Conservation (phyloP, 1,140 invertebrate species). For the Scaptomyza pallida region DNA sequence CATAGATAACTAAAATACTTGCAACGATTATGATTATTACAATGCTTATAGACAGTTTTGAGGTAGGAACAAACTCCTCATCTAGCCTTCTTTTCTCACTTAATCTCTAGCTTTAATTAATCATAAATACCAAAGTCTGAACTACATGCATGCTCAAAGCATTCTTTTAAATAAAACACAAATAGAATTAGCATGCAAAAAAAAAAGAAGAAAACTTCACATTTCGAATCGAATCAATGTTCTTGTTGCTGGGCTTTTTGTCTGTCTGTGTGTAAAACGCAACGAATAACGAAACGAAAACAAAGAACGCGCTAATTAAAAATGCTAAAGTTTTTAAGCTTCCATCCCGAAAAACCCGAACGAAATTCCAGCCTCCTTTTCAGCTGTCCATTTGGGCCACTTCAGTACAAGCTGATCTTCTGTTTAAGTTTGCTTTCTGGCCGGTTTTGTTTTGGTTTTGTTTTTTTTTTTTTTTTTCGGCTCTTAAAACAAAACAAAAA, state of each 20-base stretch:
- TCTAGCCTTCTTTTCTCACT: too few species aligned
- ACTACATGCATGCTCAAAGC: neutral
- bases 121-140: neutral
- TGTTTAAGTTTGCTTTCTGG: slow-evolving; percentile 39
- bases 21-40: neutral
- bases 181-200: slow-evolving; percentile 48
- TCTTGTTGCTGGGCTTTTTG: neutral
- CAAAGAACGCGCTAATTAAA: slow-evolving; percentile 82
- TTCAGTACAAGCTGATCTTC: slow-evolving; percentile 65
- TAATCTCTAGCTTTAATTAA: neutral
- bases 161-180: neutral
- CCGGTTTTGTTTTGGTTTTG: slow-evolving; percentile 29
- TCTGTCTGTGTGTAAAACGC: slow-evolving; percentile 34
- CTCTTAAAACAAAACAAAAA: slow-evolving; percentile 42
- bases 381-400: slow-evolving; percentile 73
- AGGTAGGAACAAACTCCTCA: too few species aligned
- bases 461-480: slow-evolving; percentile 48
- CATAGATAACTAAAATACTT: neutral
- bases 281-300: slow-evolving; percentile 79
- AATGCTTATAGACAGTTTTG: neutral
- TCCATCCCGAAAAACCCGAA: slow-evolving; percentile 36
- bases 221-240: slow-evolving; percentile 27
- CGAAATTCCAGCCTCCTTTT: slow-evolving; percentile 81
- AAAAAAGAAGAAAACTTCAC: slow-evolving; percentile 22
- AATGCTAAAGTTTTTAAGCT: slow-evolving; percentile 82